Conservation (phyloP, 1,140 invertebrate species). For the Bombus turneri region DNA sequence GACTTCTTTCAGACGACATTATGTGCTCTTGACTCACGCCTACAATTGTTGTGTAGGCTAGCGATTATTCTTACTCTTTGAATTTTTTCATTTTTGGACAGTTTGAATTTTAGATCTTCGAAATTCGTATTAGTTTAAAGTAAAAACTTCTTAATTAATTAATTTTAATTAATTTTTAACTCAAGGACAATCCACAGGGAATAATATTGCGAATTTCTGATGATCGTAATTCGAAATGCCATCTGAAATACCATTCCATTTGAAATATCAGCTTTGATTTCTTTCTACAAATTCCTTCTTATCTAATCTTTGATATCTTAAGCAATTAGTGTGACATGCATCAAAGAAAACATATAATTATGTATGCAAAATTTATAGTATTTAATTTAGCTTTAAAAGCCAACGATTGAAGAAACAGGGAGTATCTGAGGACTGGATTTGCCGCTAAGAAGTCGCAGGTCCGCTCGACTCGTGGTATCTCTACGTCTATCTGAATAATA, state of each 20-base stretch:
- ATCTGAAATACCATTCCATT: too few relatives aligned
- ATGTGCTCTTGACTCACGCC: not conserved
- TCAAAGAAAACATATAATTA: not conserved
- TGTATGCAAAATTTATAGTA: not conserved
- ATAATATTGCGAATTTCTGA: too few relatives aligned
- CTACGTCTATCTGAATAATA: conserved; percentile 83
- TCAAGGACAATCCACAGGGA: too few relatives aligned
- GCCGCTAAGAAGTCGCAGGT: conserved; percentile 40
- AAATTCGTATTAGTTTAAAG: too few relatives aligned
- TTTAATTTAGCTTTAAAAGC: not conserved
- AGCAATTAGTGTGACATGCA: not conserved
- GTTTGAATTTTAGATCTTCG: too few relatives aligned
- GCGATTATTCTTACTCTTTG: not conserved
- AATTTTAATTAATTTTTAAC: too few relatives aligned
- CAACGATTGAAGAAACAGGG: not conserved
- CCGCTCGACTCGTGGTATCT: conserved; percentile 75
- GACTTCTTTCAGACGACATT: not conserved
- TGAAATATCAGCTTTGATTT: too few relatives aligned
- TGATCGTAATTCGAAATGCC: too few relatives aligned
- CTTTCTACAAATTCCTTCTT: too few relatives aligned
- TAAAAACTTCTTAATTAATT: too few relatives aligned
- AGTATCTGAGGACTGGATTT: conserved; percentile 5
- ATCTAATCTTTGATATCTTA: not conserved
- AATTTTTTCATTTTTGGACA: too few relatives aligned
- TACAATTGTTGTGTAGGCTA: not conserved